Conservation (phyloP, 2,113 vertebrate genomes). For the Dicentrarchus labrax region DNA sequence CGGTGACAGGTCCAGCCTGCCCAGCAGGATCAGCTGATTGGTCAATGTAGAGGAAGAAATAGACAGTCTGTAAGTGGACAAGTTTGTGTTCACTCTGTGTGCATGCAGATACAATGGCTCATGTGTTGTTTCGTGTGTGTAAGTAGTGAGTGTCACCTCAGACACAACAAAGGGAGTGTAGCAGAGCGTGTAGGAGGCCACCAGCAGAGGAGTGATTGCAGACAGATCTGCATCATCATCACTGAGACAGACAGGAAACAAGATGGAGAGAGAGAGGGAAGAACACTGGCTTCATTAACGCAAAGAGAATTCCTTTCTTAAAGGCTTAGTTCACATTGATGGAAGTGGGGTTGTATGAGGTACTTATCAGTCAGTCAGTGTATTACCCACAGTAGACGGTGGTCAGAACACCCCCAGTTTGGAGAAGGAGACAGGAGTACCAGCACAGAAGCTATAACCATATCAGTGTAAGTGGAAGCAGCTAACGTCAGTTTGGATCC, state of each 20-base stretch:
- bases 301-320: not conserved
- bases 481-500: too few relatives aligned
- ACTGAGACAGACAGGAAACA: constrained; percentile 46
- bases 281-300: not conserved
- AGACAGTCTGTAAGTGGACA: not conserved
- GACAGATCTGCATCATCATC: constrained; percentile 74
- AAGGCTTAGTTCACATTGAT: too few relatives aligned
- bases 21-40: constrained; percentile 79
- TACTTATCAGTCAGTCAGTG: too few relatives aligned
- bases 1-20: constrained; percentile 73
- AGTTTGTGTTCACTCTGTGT: not conserved
- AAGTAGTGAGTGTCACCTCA: constrained; percentile 73
- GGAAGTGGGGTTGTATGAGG: too few relatives aligned
- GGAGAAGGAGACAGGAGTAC: too few relatives aligned
- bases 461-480: too few relatives aligned
- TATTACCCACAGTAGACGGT: too few relatives aligned
- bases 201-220: constrained; percentile 78
- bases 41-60: constrained; percentile 13
- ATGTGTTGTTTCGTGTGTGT: not conserved
- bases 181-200: constrained; percentile 76
- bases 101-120: not conserved
- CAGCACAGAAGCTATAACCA: too few relatives aligned
- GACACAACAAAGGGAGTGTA: constrained; percentile 81
- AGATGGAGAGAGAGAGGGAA: not conserved
- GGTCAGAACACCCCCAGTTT: too few relatives aligned